These are phyloP conservation scores for Micromys minutus DNA, from an alignment of 2,113 vertebrate species.

Conservation along the genomic window DNA sequence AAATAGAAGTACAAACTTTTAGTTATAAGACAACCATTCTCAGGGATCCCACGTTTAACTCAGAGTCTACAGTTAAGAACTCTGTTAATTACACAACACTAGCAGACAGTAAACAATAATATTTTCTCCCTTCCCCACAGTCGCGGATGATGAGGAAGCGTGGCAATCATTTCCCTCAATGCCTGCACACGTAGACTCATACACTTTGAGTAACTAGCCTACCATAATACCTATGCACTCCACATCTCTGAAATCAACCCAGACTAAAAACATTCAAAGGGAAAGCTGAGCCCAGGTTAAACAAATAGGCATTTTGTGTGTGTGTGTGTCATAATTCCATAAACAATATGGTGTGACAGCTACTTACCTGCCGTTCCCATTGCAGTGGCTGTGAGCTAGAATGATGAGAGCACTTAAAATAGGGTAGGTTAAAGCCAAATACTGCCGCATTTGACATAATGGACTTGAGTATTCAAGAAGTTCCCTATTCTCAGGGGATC, in stretches of 20 bases:
- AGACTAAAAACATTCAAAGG: not conserved
- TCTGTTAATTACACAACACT: not conserved
- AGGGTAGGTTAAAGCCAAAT: not conserved
- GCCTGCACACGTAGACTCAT: not conserved
- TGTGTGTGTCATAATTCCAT: not conserved
- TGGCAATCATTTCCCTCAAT: not conserved
- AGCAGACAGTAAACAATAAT: not conserved
- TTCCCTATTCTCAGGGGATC: not conserved
- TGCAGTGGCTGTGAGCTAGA: not conserved
- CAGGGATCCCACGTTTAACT: not conserved
- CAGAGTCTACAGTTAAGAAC: not conserved
- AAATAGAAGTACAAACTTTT: not conserved
- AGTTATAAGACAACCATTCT: not conserved
- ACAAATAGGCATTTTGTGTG: not conserved
- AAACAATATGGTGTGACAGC: not conserved
- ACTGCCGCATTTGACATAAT: not conserved
- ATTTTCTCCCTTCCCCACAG: not conserved
- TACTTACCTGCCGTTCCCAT: not conserved
- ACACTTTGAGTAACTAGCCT: not conserved
- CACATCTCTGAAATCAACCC: not conserved
- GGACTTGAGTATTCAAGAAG: not conserved
- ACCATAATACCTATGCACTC: not conserved
- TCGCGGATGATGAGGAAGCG: not conserved
- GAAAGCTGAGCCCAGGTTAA: not conserved
- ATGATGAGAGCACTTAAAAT: not conserved